These are phyloP conservation scores for Monodelphis domestica DNA, from an alignment of 2,797 vertebrate genomes.

Conservation along the genomic window DNA sequence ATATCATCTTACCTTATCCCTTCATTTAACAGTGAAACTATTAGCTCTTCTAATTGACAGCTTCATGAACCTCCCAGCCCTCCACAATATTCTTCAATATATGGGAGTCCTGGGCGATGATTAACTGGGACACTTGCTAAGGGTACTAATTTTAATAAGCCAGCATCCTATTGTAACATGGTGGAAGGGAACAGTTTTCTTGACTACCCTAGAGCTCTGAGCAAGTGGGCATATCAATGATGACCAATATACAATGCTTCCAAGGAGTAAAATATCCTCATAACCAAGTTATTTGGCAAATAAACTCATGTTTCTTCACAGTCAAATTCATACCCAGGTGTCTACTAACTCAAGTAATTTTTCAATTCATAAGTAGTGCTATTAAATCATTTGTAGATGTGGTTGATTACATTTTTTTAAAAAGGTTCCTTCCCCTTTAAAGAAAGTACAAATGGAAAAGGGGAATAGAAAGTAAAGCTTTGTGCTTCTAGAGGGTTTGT, in stretches of 20 bases:
- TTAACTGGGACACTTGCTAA: neutral
- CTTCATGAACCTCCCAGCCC: neutral
- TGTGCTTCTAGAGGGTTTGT: neutral
- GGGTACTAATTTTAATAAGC: neutral
- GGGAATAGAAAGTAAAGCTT: conserved; percentile 33
- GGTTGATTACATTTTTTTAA: neutral
- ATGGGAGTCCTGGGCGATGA: neutral
- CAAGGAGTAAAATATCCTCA: neutral
- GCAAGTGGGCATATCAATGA: neutral
- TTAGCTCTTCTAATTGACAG: neutral
- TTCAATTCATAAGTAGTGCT: conserved; percentile 25
- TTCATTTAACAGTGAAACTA: neutral
- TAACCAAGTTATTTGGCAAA: neutral
- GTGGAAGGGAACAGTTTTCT: neutral
- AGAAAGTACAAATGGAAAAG: conserved; percentile 15
- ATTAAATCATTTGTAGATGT: neutral
- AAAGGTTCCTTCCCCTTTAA: conserved; percentile 15
- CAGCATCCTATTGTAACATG: neutral
- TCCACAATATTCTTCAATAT: neutral
- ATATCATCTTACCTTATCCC: neutral
- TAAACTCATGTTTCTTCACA: neutral
- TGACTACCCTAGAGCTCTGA: neutral
- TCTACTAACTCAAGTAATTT: neutral
- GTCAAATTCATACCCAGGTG: conserved; percentile 24
- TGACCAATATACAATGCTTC: neutral